A percentile compares a stretch with the other conserved stretches of the same genome.
Conservation (phyloP, 2,113 vertebrate genomes). For the Phaetusa simplex region DNA sequence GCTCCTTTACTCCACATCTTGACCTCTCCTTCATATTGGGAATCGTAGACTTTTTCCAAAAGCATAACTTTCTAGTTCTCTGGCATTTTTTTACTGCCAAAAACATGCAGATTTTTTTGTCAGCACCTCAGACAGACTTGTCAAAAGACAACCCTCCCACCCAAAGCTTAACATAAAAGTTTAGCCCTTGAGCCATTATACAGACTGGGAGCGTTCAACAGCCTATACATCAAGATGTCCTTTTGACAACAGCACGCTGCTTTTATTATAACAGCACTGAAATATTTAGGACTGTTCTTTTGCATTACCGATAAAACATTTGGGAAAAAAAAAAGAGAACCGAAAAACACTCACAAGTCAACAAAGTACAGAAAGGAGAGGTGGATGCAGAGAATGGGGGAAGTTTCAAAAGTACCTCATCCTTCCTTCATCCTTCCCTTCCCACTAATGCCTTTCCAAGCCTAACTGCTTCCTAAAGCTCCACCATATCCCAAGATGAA, state of each 20-base stretch:
- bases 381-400: background rate
- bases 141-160: background rate
- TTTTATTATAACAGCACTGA: background rate
- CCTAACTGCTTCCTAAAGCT: background rate
- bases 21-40: background rate
- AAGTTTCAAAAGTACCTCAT: background rate
- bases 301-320: background rate
- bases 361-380: background rate
- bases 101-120: background rate
- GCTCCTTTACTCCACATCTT: background rate
- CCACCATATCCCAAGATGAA: background rate
- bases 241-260: background rate
- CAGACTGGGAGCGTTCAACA: background rate
- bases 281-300: background rate
- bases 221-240: rapidly evolving
- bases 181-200: background rate
- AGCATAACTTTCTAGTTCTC: background rate
- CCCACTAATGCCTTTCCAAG: background rate
- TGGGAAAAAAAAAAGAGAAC: background rate
- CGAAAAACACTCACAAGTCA: background rate
- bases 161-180: background rate
- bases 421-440: background rate
- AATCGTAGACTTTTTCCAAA: background rate
- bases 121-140: background rate
- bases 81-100: background rate